These are phyloP conservation scores for Paralichthys olivaceus DNA, from an alignment of 2,113 vertebrate genomes.

Conservation along the genomic window DNA sequence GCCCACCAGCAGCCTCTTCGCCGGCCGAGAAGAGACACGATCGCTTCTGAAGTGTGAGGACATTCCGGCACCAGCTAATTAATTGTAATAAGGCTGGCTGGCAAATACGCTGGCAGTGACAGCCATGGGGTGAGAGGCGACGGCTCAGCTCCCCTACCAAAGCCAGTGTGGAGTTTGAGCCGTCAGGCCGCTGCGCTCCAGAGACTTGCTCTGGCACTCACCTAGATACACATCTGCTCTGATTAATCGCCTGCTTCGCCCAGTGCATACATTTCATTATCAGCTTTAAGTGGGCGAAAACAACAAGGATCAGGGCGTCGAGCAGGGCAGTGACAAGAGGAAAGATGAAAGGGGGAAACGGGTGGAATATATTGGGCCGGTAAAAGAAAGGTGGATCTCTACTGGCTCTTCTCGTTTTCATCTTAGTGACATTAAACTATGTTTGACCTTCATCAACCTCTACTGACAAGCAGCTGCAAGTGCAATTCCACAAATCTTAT, in stretches of 20 bases:
- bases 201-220: conserved; percentile 77
- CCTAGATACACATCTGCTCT: conserved; percentile 90
- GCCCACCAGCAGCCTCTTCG: conserved; percentile 64
- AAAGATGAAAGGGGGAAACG: conserved; percentile 11
- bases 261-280: conserved; percentile 92
- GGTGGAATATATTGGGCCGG: conserved; percentile 13
- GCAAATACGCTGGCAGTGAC: conserved; percentile 57
- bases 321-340: conserved; percentile 26
- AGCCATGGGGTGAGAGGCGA: conserved; percentile 64
- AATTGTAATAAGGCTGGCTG: conserved; percentile 78
- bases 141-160: conserved; percentile 38
- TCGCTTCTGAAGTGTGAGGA: conserved; percentile 77
- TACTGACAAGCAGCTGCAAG: conserved; percentile 24
- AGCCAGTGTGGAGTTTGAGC: conserved; percentile 53
- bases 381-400: conserved; percentile 4
- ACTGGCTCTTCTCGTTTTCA: conserved; percentile 15
- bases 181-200: conserved; percentile 66
- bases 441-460: conserved; percentile 42
- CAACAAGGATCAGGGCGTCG: conserved; percentile 88
- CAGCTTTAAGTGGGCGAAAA: conserved; percentile 91
- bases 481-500: neutral
- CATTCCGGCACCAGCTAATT: conserved; percentile 78
- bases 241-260: conserved; percentile 91
- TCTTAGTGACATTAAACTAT: conserved; percentile 4
- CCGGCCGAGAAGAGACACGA: conserved; percentile 62